Base-by-base conservation (phyloP, 1,140 invertebrate species). In the Drosophila ercepeae region DNA sequence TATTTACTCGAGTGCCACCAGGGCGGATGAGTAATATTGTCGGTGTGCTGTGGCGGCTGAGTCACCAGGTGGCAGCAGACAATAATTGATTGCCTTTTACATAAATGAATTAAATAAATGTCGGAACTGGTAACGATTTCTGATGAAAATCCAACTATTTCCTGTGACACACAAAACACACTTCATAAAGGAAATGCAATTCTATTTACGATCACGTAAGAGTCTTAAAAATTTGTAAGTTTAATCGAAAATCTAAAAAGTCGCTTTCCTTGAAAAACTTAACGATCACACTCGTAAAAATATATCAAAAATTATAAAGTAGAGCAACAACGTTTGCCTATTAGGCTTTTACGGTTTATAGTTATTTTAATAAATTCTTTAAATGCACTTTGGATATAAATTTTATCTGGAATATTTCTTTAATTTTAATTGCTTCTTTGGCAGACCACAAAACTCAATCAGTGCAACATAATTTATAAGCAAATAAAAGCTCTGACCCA, bases 401-500 rank as follows among this genome's bases (percentile, higher is more conserved):
- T 69, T 76, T 84, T 65, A 65, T 74, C 70, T 55, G 3, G n/a
- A 25, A 42, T 53, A 57, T 63, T 75, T 78, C 67, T 69, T 73
- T 81, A 86, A 84, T 86, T 81, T 86, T 81, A 84, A 84, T 84
- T 76, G 81, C 76, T 39, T 70, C 73, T 71, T 83, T 74, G 45
- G 73, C 73, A 52, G 60, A 76, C 76, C 45, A 76, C 73, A 58
- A 86, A 84, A 86, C 63, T 73, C 81, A 84, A 84, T 84, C 72
- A 81, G 76, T 21, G 76, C 72, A 58, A 69, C 81, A 86, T 86
- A 84, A 84, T 86, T 84, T 86, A 79, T 79, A 57, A 63, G 46
- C 55, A 75, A 53, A 36, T 73, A 51, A 42, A 65, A 49, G 8
- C 14, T 50, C 59, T 84, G 81, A 84, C 81, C 81, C 81, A 84